Conservation (phyloP, 2,797 vertebrate genomes). For the Pangasius djambal region DNA sequence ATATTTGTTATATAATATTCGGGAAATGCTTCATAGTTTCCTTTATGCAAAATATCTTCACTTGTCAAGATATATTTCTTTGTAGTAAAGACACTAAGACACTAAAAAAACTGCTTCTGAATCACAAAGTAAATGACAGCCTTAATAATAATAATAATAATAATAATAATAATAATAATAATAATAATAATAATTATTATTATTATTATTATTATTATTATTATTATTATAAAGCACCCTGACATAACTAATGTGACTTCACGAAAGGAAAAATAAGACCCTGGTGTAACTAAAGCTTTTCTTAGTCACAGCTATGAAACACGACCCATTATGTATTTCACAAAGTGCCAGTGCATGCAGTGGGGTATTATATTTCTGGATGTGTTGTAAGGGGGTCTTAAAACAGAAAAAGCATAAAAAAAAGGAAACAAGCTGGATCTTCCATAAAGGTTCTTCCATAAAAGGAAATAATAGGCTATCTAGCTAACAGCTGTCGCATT, state of each 20-base stretch:
- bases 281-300: constrained; percentile 24
- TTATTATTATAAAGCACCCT: background rate
- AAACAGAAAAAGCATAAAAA: constrained; percentile 28
- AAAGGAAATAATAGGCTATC: constrained; percentile 2
- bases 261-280: constrained; percentile 24
- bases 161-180: background rate
- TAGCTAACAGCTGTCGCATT: background rate
- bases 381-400: constrained; percentile 33
- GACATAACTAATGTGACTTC: background rate
- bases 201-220: too few relatives aligned
- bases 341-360: background rate
- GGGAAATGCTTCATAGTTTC: background rate
- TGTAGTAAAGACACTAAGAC: background rate
- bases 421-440: constrained; percentile 39
- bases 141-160: background rate
- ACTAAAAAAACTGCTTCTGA: background rate
- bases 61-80: background rate
- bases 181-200: background rate
- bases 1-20: background rate
- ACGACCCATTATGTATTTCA: constrained; percentile 41
- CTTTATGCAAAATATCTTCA: background rate
- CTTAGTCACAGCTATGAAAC: constrained; percentile 48
- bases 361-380: constrained; percentile 23
- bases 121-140: background rate
- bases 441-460: constrained; percentile 10